Percentiles rank a stretch among this genome's conserved stretches.
These are phyloP conservation scores for Chionis minor DNA, from an alignment of 2,113 vertebrate genomes.

Conservation along the genomic window DNA sequence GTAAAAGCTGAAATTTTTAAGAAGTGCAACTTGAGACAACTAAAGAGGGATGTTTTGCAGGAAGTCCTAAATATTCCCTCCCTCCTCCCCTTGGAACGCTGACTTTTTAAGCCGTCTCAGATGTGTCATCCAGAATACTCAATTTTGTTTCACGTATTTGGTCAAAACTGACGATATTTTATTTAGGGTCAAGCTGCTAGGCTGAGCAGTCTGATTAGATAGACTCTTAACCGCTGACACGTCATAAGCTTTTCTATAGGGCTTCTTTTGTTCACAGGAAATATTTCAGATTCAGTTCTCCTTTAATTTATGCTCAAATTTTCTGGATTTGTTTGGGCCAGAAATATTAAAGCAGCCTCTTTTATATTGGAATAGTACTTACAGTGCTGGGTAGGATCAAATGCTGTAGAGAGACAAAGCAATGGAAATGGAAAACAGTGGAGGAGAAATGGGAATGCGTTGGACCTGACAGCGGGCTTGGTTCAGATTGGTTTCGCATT, in stretches of 20 bases:
- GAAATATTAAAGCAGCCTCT: background rate
- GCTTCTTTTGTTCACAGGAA: background rate
- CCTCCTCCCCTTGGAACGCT: background rate
- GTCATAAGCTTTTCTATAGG: background rate
- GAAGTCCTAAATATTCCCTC: background rate
- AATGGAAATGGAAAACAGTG: background rate
- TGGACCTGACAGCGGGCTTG: background rate
- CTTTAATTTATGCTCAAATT: background rate
- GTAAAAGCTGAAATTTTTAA: background rate
- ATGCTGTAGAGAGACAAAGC: background rate
- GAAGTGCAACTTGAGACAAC: background rate
- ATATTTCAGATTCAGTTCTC: background rate
- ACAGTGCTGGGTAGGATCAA: background rate
- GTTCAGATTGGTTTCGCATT: background rate
- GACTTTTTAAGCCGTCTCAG: background rate
- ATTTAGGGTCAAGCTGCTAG: background rate
- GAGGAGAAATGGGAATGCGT: background rate
- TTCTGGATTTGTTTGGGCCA: background rate
- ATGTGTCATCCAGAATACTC: background rate
- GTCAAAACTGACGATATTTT: background rate
- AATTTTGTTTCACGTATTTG: background rate
- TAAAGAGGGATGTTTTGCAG: slow-evolving; percentile 4
- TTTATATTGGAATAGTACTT: background rate
- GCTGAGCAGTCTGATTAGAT: background rate
- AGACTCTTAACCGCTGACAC: background rate